Evolutionary conservation across 1,140 invertebrate genomes (phyloP), one percentile per base, ranked within the genome.

Genomic region (Neodiprion virginianus): DNA sequence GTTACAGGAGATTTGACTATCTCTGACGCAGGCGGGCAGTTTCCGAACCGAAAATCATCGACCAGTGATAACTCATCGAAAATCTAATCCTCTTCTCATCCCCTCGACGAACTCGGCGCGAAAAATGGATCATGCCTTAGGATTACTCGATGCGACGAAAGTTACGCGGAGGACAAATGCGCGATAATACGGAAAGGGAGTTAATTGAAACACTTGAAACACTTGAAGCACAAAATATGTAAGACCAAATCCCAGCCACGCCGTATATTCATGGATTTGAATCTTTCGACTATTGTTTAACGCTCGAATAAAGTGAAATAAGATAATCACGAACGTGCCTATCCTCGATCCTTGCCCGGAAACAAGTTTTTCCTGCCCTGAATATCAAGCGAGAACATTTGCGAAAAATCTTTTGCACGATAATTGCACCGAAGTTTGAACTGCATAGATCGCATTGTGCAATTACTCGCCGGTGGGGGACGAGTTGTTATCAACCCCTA

Each of bases 1-100:
- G 53, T 61, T 61, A 61, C 53, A 61, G n/a, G n/a, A 61, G 53
- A 61, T 61, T 61, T 8, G 53, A 61, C 53, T 61, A 61, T 61
- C 53, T 61, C 11, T 17, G 53, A 61, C 53, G 53, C 53, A 61
- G 53, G 53, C 53, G n/a, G 53, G 53, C 53, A 61, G n/a, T 17
- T 61, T 61, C n/a, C n/a, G 8, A 61, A 61, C 53, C 53, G 8
- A 61, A 61, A 8, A 40, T 5, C 28, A 40, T 40, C 28, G 28
- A 40, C 28, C 28, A 40, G 28, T 40, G 28, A 40, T 4, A 40
- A 40, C 8, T 61, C 53, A 61, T 61, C 53, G 53, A 61, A 61
- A 61, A 14, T 14, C 8, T 61, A 61, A 7, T 61, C n/a, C 53
- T 61, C 11, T 17, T 61, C 53, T 14, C 53, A 17, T 61, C 11